phyloP scores from a whole-genome alignment of 2,888 invertebrate genomes.

The Melolontha melolontha region DNA sequence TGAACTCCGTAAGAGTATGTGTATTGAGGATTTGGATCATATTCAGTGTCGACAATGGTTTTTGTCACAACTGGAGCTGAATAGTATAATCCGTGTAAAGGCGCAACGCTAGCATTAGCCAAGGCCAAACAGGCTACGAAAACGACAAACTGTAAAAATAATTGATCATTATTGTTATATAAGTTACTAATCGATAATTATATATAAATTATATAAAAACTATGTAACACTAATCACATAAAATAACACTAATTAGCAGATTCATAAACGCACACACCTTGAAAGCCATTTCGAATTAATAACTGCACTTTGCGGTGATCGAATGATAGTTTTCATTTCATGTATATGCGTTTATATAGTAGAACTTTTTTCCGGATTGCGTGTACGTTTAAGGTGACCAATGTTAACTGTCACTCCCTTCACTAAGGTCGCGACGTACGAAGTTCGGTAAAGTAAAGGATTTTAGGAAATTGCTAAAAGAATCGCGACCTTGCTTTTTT shows the following conservation, averaged over 20 bases:
- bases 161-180: background rate
- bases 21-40: constrained; percentile 67
- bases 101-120: constrained; percentile 50
- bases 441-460: constrained; percentile 12
- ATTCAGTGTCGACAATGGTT: constrained; percentile 56
- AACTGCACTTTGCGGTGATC: constrained; percentile 6
- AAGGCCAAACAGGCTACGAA: constrained; percentile 54
- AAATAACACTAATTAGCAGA: background rate
- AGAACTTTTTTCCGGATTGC: constrained; percentile 30
- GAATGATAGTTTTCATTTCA: constrained; percentile 18
- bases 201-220: background rate
- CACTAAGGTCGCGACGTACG: constrained; percentile 19
- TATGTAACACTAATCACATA: background rate
- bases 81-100: constrained; percentile 43
- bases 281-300: constrained; percentile 29
- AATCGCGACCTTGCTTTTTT: constrained; percentile 27
- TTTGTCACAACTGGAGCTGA: constrained; percentile 45
- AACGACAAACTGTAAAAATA: constrained; percentile 52
- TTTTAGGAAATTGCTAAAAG: constrained; percentile 4
- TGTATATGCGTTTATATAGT: constrained; percentile 18
- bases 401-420: constrained; percentile 34
- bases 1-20: constrained; percentile 71
- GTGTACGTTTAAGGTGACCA: constrained; percentile 7
- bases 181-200: background rate
- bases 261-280: constrained; percentile 25